Conservation (phyloP, 30 jellyfish, hydroid and myxozoan genomes). For the Turritopsis dohrnii region DNA sequence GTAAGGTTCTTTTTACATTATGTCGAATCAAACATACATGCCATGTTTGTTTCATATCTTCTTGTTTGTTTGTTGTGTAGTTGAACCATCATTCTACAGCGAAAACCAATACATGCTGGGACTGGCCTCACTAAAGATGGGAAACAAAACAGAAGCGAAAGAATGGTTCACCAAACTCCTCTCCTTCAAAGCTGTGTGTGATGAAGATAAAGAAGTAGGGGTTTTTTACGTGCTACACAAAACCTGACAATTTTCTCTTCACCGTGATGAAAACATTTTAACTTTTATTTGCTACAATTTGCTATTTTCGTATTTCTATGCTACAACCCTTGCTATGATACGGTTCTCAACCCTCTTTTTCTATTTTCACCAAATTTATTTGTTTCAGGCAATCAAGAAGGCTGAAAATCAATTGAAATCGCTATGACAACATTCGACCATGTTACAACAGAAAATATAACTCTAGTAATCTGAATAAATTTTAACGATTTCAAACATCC, state of each 20-base stretch:
- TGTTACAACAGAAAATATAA: too few relatives aligned
- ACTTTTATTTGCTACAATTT: too few relatives aligned
- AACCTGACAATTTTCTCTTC: neutral
- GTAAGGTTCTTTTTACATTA: constrained; percentile 33
- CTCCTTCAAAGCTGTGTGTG: constrained; percentile 35
- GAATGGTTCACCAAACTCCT: constrained; percentile 57
- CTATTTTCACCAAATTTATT: too few relatives aligned
- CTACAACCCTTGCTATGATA: too few relatives aligned
- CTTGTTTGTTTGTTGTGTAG: constrained; percentile 26
- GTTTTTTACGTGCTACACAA: neutral
- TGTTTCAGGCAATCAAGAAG: too few relatives aligned
- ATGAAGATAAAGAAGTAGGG: constrained; percentile 56
- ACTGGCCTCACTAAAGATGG: constrained; percentile 39
- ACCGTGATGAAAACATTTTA: too few relatives aligned
- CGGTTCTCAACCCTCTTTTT: too few relatives aligned
- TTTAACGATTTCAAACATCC: too few relatives aligned
- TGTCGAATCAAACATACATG: neutral
- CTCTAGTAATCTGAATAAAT: too few relatives aligned
- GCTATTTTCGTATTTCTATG: too few relatives aligned
- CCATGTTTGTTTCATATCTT: neutral
- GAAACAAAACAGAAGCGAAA: constrained; percentile 64
- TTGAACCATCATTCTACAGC: constrained; percentile 78
- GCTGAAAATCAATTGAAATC: too few relatives aligned
- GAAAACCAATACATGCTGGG: constrained; percentile 81
- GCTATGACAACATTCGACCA: too few relatives aligned